Evolutionary conservation across 2,888 invertebrate genomes (phyloP).

Genomic region (Steromphala cineraria): DNA sequence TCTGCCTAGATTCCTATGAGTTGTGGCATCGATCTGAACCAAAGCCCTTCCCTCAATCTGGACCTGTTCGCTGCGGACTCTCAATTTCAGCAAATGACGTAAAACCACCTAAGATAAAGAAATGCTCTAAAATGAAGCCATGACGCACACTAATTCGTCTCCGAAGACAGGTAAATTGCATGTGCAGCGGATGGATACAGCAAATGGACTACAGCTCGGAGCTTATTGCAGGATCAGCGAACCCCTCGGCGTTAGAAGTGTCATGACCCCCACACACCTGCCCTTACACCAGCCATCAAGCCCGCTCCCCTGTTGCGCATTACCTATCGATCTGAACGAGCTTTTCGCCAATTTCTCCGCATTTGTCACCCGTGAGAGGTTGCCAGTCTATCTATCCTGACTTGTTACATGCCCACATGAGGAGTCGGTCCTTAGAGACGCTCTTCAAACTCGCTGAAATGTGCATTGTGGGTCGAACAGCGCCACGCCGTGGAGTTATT

Average conservation of each 20-base stretch:
- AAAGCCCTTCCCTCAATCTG: neutral
- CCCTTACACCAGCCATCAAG: neutral
- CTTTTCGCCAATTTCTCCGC: neutral
- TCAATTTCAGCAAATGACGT: neutral
- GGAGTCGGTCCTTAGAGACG: neutral
- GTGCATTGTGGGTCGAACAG: neutral
- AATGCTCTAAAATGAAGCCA: neutral
- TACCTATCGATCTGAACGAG: neutral
- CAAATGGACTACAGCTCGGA: neutral
- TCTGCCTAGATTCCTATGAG: neutral
- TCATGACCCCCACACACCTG: neutral
- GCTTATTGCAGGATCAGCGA: neutral
- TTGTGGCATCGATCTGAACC: neutral
- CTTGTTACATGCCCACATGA: neutral
- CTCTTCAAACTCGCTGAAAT: neutral
- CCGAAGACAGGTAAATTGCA: conserved; percentile 1
- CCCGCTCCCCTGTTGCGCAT: neutral
- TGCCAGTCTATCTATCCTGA: neutral
- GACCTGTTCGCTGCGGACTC: neutral
- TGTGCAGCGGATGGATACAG: neutral
- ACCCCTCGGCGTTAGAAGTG: neutral
- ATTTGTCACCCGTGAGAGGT: neutral
- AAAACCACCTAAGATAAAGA: neutral
- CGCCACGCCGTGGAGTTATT: too few species aligned
- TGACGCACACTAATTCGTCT: neutral